A percentile compares a stretch with the other conserved stretches of the same genome.
phyloP scores from a whole-genome alignment of 1,140 invertebrate species.

The Drosophila tristis region DNA sequence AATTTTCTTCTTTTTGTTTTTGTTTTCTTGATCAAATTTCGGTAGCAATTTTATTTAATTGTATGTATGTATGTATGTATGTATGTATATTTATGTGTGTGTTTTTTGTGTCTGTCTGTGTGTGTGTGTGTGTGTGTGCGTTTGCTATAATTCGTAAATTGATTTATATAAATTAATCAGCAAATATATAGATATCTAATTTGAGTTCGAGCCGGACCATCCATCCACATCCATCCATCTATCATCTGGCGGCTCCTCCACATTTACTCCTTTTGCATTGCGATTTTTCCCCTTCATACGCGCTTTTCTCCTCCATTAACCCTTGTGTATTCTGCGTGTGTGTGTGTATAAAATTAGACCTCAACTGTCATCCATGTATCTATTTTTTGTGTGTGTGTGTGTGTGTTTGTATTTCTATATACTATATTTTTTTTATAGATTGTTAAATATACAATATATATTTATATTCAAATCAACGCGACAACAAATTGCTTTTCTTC shows the following conservation, averaged over 20 bases:
- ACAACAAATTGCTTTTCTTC: conserved; percentile 43
- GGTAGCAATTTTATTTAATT: conserved; percentile 40
- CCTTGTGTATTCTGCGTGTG: conserved; percentile 1
- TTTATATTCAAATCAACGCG: conserved; percentile 47
- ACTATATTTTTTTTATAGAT: conserved; percentile 61
- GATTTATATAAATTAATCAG: conserved; percentile 53
- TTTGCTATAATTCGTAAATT: conserved; percentile 47
- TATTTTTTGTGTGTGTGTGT: conserved; percentile 30
- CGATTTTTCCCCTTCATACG: conserved; percentile 36
- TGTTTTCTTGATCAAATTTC: conserved; percentile 50
- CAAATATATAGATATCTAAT: conserved; percentile 41
- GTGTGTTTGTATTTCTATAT: conserved; percentile 42
- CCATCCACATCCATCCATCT: conserved; percentile 12
- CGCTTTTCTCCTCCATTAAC: background rate
- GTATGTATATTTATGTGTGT: conserved; percentile 8
- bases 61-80: conserved; percentile 16
- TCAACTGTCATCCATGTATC: conserved; percentile 45
- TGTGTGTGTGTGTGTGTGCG: conserved; percentile 25
- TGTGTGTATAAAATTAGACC: conserved; percentile 37
- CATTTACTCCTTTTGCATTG: conserved; percentile 40
- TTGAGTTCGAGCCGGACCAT: conserved; percentile 10
- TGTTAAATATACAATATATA: conserved; percentile 68
- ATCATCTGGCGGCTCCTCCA: background rate
- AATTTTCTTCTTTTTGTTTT: conserved; percentile 47
- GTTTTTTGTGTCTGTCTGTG: background rate